Evolutionary conservation across 2,113 vertebrate genomes (phyloP).

Genomic region (Bubalus kerabau): DNA sequence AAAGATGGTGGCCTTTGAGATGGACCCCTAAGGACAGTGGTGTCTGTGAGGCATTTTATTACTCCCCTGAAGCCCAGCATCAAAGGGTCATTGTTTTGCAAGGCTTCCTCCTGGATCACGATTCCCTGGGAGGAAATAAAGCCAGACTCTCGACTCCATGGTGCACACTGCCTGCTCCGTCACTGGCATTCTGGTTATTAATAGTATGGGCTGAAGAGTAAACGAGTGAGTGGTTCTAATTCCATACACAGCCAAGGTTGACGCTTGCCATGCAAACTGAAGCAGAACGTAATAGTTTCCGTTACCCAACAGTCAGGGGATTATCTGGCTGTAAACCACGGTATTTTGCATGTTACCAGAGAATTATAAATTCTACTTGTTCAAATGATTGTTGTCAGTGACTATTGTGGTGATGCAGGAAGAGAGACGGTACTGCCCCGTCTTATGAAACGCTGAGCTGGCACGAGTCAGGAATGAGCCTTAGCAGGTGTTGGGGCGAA

Average conservation of each 20-base stretch:
- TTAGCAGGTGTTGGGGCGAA: background rate
- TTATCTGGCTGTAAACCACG: background rate
- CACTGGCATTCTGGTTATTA: background rate
- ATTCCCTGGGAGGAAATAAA: background rate
- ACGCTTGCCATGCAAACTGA: background rate
- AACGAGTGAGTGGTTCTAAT: background rate
- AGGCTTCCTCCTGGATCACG: background rate
- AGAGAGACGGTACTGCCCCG: conserved; percentile 1
- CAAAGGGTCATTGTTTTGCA: background rate
- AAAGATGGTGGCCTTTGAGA: background rate
- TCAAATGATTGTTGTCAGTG: conserved; percentile 20
- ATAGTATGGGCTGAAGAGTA: background rate
- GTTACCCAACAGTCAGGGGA: background rate
- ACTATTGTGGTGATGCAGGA: conserved; percentile 22
- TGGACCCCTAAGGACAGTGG: background rate
- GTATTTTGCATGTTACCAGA: conserved; percentile 3
- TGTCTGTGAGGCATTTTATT: background rate
- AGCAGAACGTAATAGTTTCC: background rate
- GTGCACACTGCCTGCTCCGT: fast-evolving
- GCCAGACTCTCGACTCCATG: background rate
- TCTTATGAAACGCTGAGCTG: conserved; percentile 33
- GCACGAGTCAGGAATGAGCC: background rate
- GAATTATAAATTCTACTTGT: conserved; percentile 44
- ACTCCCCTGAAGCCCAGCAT: background rate
- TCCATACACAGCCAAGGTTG: background rate